A percentile compares a stretch with the other conserved stretches of the same genome.
Conservation (phyloP, 1,140 invertebrate species). For the Dufourea novaeangliae region DNA sequence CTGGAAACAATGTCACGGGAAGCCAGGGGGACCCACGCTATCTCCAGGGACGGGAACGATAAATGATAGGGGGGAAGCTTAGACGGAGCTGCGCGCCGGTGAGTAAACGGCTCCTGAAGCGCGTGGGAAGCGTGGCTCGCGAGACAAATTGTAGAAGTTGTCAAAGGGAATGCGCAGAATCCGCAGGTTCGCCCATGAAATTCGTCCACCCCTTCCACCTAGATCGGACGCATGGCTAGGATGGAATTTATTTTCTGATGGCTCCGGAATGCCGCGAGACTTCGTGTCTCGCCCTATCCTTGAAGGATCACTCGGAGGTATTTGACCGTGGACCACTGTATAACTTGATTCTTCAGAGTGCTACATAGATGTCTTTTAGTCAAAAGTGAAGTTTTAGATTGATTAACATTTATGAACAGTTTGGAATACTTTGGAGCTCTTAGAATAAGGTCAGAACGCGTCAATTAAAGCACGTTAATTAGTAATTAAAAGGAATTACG, state of each 20-base stretch:
- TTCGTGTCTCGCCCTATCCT: neutral
- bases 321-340: neutral
- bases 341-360: neutral
- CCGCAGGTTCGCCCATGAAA: conserved; percentile 34
- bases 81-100: neutral
- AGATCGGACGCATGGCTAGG: neutral
- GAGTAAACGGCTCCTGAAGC: conserved; percentile 41
- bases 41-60: neutral
- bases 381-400: too few species aligned
- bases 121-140: conserved; percentile 56
- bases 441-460: too few species aligned
- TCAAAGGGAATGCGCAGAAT: conserved; percentile 53
- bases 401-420: too few species aligned
- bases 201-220: neutral
- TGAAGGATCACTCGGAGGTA: neutral
- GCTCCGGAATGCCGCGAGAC: neutral
- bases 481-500: too few species aligned
- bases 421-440: too few species aligned
- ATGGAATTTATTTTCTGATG: conserved; percentile 14
- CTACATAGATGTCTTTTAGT: too few species aligned
- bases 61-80: conserved; percentile 13
- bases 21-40: neutral
- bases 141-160: conserved; percentile 64
- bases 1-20: conserved; percentile 16
- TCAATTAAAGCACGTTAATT: too few species aligned